Evolutionary conservation across 1,140 invertebrate species (phyloP).

Genomic region (Trichonephila clavipes): DNA sequence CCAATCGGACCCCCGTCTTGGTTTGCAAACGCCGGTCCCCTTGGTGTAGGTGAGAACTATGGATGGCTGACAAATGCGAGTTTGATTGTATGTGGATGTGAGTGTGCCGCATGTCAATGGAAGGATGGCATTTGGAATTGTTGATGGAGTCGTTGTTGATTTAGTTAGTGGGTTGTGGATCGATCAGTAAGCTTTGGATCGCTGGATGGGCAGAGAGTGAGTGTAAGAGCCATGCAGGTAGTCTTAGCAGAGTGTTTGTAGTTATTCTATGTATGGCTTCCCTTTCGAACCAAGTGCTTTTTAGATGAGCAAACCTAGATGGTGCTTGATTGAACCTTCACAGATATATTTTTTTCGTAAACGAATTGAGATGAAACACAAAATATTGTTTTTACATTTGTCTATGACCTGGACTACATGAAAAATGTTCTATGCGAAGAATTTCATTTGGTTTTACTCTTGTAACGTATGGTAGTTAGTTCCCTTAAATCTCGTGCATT

Average conservation of each 20-base stretch:
- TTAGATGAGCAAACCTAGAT: no score
- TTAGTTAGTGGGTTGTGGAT: slow-evolving; percentile 6
- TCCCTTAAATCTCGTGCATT: no score
- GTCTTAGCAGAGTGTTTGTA: not conserved
- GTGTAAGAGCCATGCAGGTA: not conserved
- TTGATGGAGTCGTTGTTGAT: slow-evolving; percentile 26
- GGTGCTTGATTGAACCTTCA: no score
- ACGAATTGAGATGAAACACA: no score
- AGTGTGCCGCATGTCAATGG: not conserved
- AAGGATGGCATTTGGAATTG: slow-evolving; percentile 9
- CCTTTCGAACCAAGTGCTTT: no score
- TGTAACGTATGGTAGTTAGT: no score
- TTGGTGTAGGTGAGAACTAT: slow-evolving; percentile 4
- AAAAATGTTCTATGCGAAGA: no score
- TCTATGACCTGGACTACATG: no score
- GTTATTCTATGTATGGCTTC: not conserved
- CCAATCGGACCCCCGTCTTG: slow-evolving; percentile 1
- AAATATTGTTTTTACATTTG: no score
- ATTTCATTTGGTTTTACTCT: no score
- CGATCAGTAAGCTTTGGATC: not conserved
- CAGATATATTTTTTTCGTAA: no score
- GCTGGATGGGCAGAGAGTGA: no score
- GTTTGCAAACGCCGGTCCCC: slow-evolving; percentile 21
- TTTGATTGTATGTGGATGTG: not conserved
- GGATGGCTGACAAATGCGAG: slow-evolving; percentile 14